phyloP scores from a whole-genome alignment of 2,888 invertebrate species.

The Phlogophora meticulosa region DNA sequence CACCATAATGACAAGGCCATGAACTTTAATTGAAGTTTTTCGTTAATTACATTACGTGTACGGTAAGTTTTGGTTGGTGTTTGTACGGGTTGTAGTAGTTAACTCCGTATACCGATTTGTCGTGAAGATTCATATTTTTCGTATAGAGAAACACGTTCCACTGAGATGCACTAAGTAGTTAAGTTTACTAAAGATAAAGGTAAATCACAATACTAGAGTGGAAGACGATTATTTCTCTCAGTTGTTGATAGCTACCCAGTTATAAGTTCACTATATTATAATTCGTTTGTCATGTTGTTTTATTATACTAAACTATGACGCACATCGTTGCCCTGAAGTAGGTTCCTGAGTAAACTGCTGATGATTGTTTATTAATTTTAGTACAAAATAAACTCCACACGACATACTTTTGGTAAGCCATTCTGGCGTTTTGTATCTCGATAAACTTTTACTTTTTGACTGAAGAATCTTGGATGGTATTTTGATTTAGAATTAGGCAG shows the following conservation, averaged over 20 bases:
- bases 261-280: not conserved
- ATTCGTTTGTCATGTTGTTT: not conserved
- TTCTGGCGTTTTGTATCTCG: not conserved
- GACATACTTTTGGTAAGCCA: not conserved
- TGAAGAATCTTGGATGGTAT: too few species aligned
- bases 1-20: slow-evolving; percentile 44
- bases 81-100: too few species aligned
- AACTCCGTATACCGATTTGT: too few species aligned
- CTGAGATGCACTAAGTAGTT: too few species aligned
- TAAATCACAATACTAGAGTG: not conserved
- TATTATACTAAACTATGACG: too few species aligned
- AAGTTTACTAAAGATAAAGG: not conserved
- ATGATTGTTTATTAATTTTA: not conserved
- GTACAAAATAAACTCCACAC: not conserved
- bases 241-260: not conserved
- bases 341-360: too few species aligned
- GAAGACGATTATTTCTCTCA: not conserved
- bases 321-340: too few species aligned
- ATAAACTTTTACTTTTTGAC: too few species aligned
- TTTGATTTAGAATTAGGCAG: too few species aligned
- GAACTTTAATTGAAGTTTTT: slow-evolving; percentile 20
- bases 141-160: too few species aligned
- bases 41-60: slow-evolving; percentile 11
- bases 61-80: too few species aligned
- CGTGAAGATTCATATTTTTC: too few species aligned